Base-by-base conservation (phyloP, 1,140 invertebrate genomes). In the Hermetia illucens region DNA sequence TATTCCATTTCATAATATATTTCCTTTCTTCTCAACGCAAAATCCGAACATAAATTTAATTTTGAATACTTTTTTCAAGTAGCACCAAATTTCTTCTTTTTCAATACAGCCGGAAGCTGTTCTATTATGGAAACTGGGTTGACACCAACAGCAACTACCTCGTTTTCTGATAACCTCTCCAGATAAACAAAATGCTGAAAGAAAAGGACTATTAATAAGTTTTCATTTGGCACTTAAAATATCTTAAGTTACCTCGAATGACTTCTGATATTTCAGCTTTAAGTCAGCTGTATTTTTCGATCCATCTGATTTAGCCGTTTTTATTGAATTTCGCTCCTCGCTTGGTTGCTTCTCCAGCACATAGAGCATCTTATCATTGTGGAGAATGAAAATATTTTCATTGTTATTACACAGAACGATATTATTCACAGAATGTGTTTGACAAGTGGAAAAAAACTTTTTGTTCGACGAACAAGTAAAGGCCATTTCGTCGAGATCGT, bases 121-220 rank as follows among this genome's bases (percentile, higher is more conserved):
- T 74, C 69, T 4, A 65, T 49, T 4, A 82, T 52, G 15, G 66
- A 61, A 13, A 68, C 53, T 6, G 76, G 77, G 51, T 74, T 75
- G 5, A 79, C 68, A 58, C 79, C 76, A 17, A 82, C 70, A 12
- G 70, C 71, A 3, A 82, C 67, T 43, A 82, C 47, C 64, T 79
- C 76, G 40, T 69, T 59, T 22, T 65, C 46, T 29, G 57, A 65
- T 15, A 81, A 42, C 51, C 66, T 69, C 19, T 59, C 66, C 9
- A 79, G 52, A 47, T 74, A 66, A 9, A 77, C 63, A 33, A 82
- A 56, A 56, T 78, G 74, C 77, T 83, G 52, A 15, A 71, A 68
- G 46, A 49, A 50, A 49, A 49, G 39, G 44, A 36, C 42, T 36
- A 33, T n/a, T 20, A 8, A 25, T 25, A n/a, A 6, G n/a, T 25